Evolutionary conservation across 2,113 vertebrate species (phyloP), one percentile per base, ranked within the genome.

Genomic region (Cyanistes caeruleus): DNA sequence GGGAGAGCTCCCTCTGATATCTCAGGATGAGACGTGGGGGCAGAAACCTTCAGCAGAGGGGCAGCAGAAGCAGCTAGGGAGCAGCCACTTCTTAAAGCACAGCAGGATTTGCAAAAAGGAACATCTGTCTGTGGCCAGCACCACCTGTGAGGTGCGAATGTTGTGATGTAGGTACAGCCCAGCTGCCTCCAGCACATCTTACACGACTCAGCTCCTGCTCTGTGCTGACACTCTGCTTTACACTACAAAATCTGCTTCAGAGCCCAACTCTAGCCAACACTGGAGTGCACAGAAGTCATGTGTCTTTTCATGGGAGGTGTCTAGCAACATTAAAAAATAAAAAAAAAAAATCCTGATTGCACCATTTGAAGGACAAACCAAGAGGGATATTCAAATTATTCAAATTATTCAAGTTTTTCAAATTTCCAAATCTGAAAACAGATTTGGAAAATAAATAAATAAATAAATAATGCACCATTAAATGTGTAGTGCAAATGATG

Each of bases 81-180:
- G 31, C 37, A 68, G 49, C 9, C 41, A n/a, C 39, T 68, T 37
- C 46, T 7, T 19, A 52, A 48, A 60, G 52, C n/a, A 60, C 0
- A 0, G 48, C 78, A 78, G 84, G 31, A 44, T 30, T n/a, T 79
- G 82, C 49, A 73, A 46, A 94, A 65, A 82, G 28, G 82, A 93
- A 73, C 92, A 93, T 91, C 85, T 77, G 90, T 76, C 63, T 1
- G 0, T 3, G 63, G 88, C 49, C 59, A 76, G 25, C 87, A 46
- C 22, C 82, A 60, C 87, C 74, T 58, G 75, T 6, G 10, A 19
- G 55, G 82, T 35, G 85, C 43, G 78, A 85, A 41, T 43, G 70
- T 3, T 58, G 78, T 41, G 44, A 56, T 0, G 3, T 0, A 33
- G 62, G 73, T 5, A n/a, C 4, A 48, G 15, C 52, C 65, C 74